phyloP scores from a whole-genome alignment of 2,797 vertebrate genomes.

The Arnoldichthys spilopterus region DNA sequence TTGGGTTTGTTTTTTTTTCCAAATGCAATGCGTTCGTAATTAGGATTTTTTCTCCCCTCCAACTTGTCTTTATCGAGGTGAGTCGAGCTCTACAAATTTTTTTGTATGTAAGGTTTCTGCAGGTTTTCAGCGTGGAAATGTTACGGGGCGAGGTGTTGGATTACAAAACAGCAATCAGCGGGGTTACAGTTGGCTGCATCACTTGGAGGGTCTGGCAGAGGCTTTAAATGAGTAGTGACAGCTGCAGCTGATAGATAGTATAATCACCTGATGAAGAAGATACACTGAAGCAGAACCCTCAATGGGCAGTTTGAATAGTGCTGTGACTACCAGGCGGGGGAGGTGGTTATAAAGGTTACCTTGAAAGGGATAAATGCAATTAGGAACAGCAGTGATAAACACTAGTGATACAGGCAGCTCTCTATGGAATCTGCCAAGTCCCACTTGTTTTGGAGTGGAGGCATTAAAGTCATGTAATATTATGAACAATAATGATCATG shows the following conservation, averaged over 20 bases:
- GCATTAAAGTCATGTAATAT: neutral
- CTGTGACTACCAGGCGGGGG: constrained; percentile 54
- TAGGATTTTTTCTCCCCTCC: constrained; percentile 51
- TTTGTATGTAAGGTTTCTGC: constrained; percentile 57
- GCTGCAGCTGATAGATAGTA: constrained; percentile 83
- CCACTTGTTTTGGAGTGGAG: constrained; percentile 27
- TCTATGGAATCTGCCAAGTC: constrained; percentile 50
- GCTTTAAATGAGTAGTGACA: constrained; percentile 79
- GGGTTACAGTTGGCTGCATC: constrained; percentile 73
- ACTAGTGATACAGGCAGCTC: constrained; percentile 50
- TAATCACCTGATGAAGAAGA: constrained; percentile 82
- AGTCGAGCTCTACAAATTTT: constrained; percentile 51
- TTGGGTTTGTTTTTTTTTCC: constrained; percentile 55
- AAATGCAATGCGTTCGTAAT: constrained; percentile 67
- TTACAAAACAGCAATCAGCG: constrained; percentile 81
- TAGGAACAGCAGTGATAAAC: constrained; percentile 70
- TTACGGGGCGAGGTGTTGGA: constrained; percentile 72
- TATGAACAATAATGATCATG: neutral
- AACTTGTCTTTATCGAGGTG: constrained; percentile 45
- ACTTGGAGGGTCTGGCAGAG: constrained; percentile 75
- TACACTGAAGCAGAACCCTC: constrained; percentile 72
- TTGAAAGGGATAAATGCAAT: constrained; percentile 70
- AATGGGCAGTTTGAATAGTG: constrained; percentile 71
- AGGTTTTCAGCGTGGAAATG: constrained; percentile 66
- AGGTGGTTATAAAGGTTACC: constrained; percentile 65